Conservation (phyloP, 2,888 invertebrate genomes). For the Euphydryas editha region DNA sequence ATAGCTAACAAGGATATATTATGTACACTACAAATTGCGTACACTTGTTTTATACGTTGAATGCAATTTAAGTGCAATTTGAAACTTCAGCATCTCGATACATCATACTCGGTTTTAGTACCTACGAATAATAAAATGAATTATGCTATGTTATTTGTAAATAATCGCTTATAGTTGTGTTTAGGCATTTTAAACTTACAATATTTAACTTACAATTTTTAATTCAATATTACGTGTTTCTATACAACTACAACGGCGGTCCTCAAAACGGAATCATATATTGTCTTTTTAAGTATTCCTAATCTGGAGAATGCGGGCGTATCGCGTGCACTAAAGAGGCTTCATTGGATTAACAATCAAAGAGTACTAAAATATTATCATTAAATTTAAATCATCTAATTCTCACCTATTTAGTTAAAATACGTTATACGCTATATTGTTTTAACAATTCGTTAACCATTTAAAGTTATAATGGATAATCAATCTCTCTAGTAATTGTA, state of each 20-base stretch:
- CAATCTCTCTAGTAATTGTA: too few species aligned
- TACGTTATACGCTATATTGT: neutral
- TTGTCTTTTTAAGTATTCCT: conserved; percentile 8
- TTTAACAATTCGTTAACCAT: neutral
- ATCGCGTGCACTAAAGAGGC: conserved; percentile 22
- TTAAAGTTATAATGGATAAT: too few species aligned
- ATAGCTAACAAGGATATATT: conserved; percentile 44
- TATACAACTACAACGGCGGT: too few species aligned
- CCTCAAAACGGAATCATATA: neutral
- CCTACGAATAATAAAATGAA: too few species aligned
- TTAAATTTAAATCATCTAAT: neutral
- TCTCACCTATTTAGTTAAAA: too few species aligned
- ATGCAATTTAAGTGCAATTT: conserved; percentile 27
- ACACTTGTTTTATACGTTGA: conserved; percentile 32
- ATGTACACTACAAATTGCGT: conserved; percentile 38
- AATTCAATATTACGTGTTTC: too few species aligned
- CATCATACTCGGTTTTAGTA: neutral
- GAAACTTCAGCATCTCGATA: conserved; percentile 12
- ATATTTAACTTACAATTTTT: too few species aligned
- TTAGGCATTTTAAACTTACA: too few species aligned
- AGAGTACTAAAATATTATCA: conserved; percentile 7
- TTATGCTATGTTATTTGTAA: too few species aligned
- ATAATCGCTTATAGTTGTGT: too few species aligned
- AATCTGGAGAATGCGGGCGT: conserved; percentile 1
- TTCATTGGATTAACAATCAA: conserved; percentile 10